These are phyloP conservation scores for Pluvialis apricaria DNA, from an alignment of 2,113 vertebrate species.

Conservation along the genomic window DNA sequence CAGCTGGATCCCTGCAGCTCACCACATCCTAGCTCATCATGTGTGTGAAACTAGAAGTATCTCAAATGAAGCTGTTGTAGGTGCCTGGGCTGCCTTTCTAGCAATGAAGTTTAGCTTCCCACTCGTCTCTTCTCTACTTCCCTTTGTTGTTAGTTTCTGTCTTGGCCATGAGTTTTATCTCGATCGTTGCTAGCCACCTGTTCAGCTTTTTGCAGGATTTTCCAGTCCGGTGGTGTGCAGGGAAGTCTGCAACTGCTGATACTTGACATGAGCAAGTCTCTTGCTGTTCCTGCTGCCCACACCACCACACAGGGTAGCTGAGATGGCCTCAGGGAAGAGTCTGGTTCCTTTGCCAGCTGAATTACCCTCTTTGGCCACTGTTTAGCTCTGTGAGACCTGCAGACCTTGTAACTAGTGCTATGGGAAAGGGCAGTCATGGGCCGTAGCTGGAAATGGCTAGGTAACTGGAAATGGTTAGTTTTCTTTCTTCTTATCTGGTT, in stretches of 20 bases:
- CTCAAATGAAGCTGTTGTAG: not conserved
- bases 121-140: not conserved
- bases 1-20: not conserved
- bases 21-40: not conserved
- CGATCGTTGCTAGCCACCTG: not conserved
- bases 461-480: not conserved
- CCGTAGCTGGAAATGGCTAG: not conserved
- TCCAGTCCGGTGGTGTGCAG: not conserved
- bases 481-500: not conserved
- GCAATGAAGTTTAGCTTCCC: conserved; percentile 37
- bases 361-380: not conserved
- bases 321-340: not conserved
- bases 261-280: not conserved
- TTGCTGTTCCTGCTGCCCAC: not conserved
- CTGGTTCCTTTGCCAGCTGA: not conserved
- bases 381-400: not conserved
- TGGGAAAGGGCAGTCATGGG: not conserved
- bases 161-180: not conserved
- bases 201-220: conserved; percentile 8
- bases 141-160: conserved; percentile 24
- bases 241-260: not conserved
- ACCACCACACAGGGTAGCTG: not conserved
- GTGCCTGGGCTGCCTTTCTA: conserved; percentile 34
- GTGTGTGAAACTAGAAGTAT: not conserved
- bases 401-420: not conserved